Evolutionary conservation across 2,888 invertebrate genomes (phyloP), one percentile per base, ranked within the genome.

Genomic region (Laothoe populi): DNA sequence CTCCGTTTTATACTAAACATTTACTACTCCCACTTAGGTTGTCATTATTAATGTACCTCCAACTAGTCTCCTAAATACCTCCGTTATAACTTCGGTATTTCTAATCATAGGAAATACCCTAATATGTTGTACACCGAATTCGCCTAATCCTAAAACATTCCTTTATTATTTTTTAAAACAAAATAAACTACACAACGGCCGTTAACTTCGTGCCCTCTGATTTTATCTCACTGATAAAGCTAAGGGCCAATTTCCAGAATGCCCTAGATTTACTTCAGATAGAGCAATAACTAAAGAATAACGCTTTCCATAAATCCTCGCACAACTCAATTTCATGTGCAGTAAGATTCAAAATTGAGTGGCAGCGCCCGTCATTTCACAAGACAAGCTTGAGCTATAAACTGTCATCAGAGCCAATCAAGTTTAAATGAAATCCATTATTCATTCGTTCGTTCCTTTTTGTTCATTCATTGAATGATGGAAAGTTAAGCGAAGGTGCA

Each of bases 391-490:
- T 10, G 8, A 11, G 44, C 44, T 19, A 19, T 19, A 53, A 53
- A 53, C 31, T 31, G 16, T 4, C 53, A 19, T 21, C 45, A 38
- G 23, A 61, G 45, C 40, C 63, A 62, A 66, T 66, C 60, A 63
- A 62, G 48, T 31, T 63, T 59, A 63, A 66, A 58, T 48, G 63
- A 60, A 62, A 60, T 63, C 62, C 60, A 66, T 63, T 66, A 66
- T 60, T 62, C 62, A 57, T 59, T 59, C 61, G 40, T 49, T 65
- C 61, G 35, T 49, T 63, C 60, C 59, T 58, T 62, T 57, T 45
- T 48, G 45, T 62, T 63, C 61, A 35, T 61, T 53, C 53, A 53
- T 16, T 53, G 59, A 58, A 48, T 48, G 64, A 10, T 35, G 44
- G 13, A 40, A 57, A 38, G 46, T 35, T 38, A 16, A 40, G 11